Percentiles rank a stretch among this genome's conserved stretches.
Conservation (phyloP, 2,797 vertebrate species). For the Vipera latastei region DNA sequence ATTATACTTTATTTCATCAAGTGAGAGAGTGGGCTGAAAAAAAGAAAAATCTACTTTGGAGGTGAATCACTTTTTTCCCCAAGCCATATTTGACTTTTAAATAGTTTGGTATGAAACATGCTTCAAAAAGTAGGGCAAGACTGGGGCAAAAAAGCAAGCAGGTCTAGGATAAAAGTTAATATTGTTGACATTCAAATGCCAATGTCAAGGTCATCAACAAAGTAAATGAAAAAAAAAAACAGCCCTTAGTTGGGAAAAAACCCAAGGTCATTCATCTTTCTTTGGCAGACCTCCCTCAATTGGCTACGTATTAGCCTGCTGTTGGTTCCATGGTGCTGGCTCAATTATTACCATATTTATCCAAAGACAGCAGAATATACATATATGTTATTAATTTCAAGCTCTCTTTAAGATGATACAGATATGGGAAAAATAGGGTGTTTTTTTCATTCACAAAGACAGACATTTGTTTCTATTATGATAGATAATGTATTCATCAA, state of each 20-base stretch:
- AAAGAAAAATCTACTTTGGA: neutral
- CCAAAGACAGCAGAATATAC: neutral
- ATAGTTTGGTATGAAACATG: neutral
- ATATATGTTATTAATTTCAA: neutral
- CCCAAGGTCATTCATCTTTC: neutral
- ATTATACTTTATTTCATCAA: neutral
- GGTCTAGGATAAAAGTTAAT: neutral
- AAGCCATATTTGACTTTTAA: neutral
- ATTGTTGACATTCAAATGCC: neutral
- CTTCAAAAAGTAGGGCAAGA: neutral
- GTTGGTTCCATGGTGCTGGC: neutral
- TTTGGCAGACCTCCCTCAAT: neutral
- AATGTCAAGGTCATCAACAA: neutral
- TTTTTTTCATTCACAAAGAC: too few relatives aligned
- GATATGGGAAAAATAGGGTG: neutral
- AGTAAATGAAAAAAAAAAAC: neutral
- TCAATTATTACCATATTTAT: neutral
- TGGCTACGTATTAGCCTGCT: neutral
- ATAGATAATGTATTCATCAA: too few relatives aligned
- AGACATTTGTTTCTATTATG: too few relatives aligned
- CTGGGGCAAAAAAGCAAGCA: neutral
- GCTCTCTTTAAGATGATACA: neutral
- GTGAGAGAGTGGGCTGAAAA: neutral
- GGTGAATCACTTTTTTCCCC: neutral
- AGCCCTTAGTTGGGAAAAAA: neutral